Evolutionary conservation across 2,888 invertebrate species (phyloP), one percentile per base, ranked within the genome.

Genomic region (Xestobium rufovillosum): DNA sequence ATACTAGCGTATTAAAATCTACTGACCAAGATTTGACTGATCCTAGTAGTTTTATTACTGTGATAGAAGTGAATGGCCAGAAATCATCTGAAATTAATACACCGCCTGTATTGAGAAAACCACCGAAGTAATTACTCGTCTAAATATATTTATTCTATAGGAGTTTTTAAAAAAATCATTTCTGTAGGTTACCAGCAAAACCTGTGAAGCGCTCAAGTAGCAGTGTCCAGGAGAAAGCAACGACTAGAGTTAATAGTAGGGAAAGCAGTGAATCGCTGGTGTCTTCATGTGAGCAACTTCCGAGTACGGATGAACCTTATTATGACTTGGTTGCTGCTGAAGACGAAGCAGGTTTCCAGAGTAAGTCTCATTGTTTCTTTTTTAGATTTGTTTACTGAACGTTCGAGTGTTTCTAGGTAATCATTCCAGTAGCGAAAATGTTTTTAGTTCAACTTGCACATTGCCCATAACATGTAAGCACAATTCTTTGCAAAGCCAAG

Each of bases 41-140:
- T 57, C 69, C 71, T 16, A 72, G 71, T 53, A 72, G 86, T 66
- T 89, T 88, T 68, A 80, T 89, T 48, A 89, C 88, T 42, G 88
- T 89, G 48, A 89, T 89, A 54, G 85, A 87, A 75, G 87, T 89
- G 25, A 88, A 87, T 65, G 88, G 87, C 61, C 69, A 78, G 55
- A 80, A 80, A 59, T 51, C 43, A 13, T n/a, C 54, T 27, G 70
- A 70, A 28, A 58, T 61, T 34, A 19, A n/a, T 23, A 45, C 49
- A 15, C 52, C 60, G 8, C 53, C 56, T 14, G 35, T 47, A 17
- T 19, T 38, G 10, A 44, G 42, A 13, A 60, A 57, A 45, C 61
- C 63, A 38, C 63, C 63, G 41, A 59, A 62, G 64, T 64, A 55
- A 52, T 52, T 52, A 36, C 17, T 2, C 12, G 6, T 9, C 6